Evolutionary conservation across 2,888 invertebrate species (phyloP).

Genomic region (Thalpophila matura): DNA sequence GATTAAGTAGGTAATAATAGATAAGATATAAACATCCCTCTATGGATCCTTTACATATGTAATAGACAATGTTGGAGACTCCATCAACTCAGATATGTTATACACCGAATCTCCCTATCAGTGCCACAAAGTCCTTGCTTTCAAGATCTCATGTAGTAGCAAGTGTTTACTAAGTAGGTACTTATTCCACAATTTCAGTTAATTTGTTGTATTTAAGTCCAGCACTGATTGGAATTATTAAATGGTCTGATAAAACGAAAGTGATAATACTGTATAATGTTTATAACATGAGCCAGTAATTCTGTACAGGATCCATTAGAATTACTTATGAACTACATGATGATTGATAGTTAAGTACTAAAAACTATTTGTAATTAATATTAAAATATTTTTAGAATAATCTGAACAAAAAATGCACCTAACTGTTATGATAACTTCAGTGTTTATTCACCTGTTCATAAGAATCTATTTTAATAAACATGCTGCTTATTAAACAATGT

Average conservation of each 20-base stretch:
- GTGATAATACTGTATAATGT: neutral
- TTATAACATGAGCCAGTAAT: too few relatives aligned
- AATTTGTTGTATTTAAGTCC: too few relatives aligned
- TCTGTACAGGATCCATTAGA: neutral
- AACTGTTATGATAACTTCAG: conserved; percentile 2
- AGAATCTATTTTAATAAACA: conserved; percentile 8
- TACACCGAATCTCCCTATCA: conserved; percentile 8
- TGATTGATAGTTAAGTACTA: neutral
- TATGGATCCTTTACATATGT: conserved; percentile 1
- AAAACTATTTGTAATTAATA: neutral
- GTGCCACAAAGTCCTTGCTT: conserved; percentile 23
- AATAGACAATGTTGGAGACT: neutral
- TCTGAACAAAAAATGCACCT: neutral
- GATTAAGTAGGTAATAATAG: neutral
- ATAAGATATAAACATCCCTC: neutral
- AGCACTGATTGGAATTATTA: neutral
- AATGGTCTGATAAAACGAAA: neutral
- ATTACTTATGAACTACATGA: neutral
- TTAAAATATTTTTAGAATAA: conserved; percentile 1
- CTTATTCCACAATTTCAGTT: neutral
- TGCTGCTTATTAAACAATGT: neutral
- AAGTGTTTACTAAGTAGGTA: neutral
- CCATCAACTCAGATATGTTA: neutral
- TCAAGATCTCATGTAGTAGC: neutral
- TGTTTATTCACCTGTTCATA: conserved; percentile 5